Evolutionary conservation across 2,888 invertebrate genomes (phyloP).

Genomic region (Blomia tropicalis): DNA sequence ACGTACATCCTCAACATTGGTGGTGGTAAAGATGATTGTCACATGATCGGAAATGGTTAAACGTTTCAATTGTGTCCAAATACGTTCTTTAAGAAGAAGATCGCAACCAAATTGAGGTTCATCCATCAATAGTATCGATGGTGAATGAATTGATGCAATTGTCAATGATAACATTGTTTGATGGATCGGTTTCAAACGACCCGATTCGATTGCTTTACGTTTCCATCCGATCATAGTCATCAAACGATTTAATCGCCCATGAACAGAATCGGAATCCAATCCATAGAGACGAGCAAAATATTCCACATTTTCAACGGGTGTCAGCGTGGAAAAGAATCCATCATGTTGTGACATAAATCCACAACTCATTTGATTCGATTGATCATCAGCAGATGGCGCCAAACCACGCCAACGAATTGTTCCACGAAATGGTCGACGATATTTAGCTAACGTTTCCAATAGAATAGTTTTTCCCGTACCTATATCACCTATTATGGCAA

Average conservation of each 20-base stretch:
- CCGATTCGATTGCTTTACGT: not conserved
- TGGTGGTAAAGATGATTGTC: slow-evolving; percentile 1
- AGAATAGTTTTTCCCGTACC: not conserved
- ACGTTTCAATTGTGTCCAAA: not conserved
- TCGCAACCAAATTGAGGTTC: slow-evolving; percentile 15
- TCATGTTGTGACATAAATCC: slow-evolving; percentile 7
- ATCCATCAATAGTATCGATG: not conserved
- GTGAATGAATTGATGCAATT: slow-evolving; percentile 10
- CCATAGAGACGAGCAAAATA: not conserved
- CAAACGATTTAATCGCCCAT: not conserved
- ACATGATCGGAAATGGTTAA: not conserved
- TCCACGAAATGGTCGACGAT: not conserved
- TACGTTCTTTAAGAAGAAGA: slow-evolving; percentile 1
- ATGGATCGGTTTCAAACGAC: not conserved
- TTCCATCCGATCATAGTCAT: not conserved
- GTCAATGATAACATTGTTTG: not conserved
- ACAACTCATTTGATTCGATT: not conserved
- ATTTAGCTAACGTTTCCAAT: not conserved
- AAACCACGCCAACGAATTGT: not conserved
- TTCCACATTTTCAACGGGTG: not conserved
- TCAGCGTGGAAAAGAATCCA: not conserved
- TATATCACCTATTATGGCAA: not conserved
- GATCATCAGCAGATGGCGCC: not conserved
- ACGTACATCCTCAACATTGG: not conserved
- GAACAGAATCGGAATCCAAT: not conserved